phyloP scores from a whole-genome alignment of 2,797 vertebrate species.

The Cyprinella venusta region DNA sequence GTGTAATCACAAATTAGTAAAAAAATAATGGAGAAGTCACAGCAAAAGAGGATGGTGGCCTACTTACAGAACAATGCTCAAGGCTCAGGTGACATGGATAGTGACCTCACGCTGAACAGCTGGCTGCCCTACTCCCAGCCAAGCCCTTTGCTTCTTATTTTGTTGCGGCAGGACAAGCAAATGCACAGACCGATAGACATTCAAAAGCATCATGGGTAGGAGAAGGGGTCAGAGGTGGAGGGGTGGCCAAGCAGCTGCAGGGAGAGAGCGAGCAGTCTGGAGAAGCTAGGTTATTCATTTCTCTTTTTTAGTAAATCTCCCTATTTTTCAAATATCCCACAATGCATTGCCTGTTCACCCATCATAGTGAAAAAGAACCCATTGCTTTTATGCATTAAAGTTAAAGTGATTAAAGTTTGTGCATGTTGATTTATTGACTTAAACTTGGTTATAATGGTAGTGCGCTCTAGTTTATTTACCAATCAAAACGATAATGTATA shows the following conservation, averaged over 20 bases:
- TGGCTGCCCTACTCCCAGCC: slow-evolving; percentile 96
- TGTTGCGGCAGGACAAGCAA: slow-evolving; percentile 94
- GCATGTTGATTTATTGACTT: slow-evolving; percentile 7
- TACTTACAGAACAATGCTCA: slow-evolving; percentile 97
- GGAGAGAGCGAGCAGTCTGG: slow-evolving; percentile 95
- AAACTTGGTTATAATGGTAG: neutral
- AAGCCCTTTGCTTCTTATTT: slow-evolving; percentile 85
- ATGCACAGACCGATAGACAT: slow-evolving; percentile 91
- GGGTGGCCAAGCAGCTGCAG: slow-evolving; percentile 92
- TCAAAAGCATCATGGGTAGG: slow-evolving; percentile 94
- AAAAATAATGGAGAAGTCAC: slow-evolving; percentile 69
- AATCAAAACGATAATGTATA: neutral
- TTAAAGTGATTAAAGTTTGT: too few species aligned
- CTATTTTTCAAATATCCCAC: slow-evolving; percentile 96
- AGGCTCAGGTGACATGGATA: slow-evolving; percentile 91
- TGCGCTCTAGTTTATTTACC: neutral
- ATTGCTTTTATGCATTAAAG: neutral
- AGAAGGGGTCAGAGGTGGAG: slow-evolving; percentile 87
- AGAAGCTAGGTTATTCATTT: slow-evolving; percentile 86
- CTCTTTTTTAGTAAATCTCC: slow-evolving; percentile 88
- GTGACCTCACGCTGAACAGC: slow-evolving; percentile 93
- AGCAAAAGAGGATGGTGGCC: slow-evolving; percentile 89
- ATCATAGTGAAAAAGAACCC: neutral
- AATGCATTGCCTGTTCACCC: neutral
- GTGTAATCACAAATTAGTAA: slow-evolving; percentile 65